Base-by-base conservation (phyloP, 2,113 vertebrate genomes). In the Lampris megalopsis region DNA sequence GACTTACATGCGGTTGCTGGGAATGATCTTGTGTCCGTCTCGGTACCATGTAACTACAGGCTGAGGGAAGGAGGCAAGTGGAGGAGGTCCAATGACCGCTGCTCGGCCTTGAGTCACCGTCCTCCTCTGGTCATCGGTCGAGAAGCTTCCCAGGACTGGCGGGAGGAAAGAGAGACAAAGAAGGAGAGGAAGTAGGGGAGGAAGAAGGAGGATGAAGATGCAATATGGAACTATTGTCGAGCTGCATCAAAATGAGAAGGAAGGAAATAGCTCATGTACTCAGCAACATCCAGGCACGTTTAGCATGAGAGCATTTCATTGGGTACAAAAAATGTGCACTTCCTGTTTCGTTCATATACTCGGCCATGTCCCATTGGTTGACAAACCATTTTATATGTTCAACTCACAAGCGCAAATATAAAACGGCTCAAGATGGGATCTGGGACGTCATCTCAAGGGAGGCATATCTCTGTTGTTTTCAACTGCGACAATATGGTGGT, bases 1-100 rank as follows among this genome's bases (percentile, higher is more conserved):
- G 56, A 92, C 98, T 94, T 94, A 99, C 98, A 97, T 94, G 94
- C 96, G 94, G 92, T 77, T 92, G 94, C 92, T 96, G 57, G 97
- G 97, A 72, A 97, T 95, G 40, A 99, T 97, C 94, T 99, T 99
- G 89, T 96, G 96, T 57, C 98, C 98, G 0, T 98, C 97, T 88
- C 96, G 95, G 77, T 96, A 99, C 98, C 98, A 99, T 0, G 97
- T 98, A 88, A 97, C 96, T 37, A 97, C 91, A 0, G 96, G 96
- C 45, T 85, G 92, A 0, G 98, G 97, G 10, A 90, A 95, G 80
- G 96, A 96, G 65, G 85, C 56, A 58, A 99, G 93, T 2, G 90
- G 82, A 1, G 93, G 92, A 7, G 93, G 75, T 89, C 92, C 94
- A 41, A 99, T 92, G 76, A 98, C 65, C 0, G 96, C 94, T 0